Evolutionary conservation across 2,113 vertebrate genomes (phyloP), one percentile per base, ranked within the genome.

Genomic region (Calyptommatus sinebrachiatus): DNA sequence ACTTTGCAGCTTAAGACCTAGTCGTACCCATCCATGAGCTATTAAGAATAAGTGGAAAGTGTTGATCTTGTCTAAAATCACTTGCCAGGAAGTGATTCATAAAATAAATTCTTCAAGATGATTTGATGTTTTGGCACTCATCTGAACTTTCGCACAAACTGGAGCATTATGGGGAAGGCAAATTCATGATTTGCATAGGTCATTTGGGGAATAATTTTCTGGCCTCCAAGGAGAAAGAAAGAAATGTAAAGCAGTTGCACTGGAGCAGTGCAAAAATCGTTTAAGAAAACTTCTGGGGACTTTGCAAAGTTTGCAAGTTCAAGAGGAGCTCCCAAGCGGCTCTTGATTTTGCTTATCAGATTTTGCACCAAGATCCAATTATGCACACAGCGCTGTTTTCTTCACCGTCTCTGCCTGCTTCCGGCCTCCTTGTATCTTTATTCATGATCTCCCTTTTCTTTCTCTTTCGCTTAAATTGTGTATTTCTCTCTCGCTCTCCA

Each of bases 361-460:
- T 67, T 71, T 0, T 8, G 75, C 80, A 83, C 0, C 76, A 0
- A 80, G 87, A 88, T 88, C 88, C 90, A 86, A 91, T 91, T 91
- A 90, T 89, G 77, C 83, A 71, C 45, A 1, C 45, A 1, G 81
- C 22, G 31, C 73, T 68, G 0, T 60, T 63, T 65, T 86, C 83
- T n/a, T 1, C 7, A 31, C 67, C 75, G 0, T n/a, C 87, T 82
- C 74, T 0, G 2, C 41, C 3, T 28, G 14, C 74, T 0, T 1
- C 41, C 3, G 21, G 14, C 77, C 1, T 2, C 71, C 72, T 50
- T 84, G 88, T 90, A 91, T 91, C 90, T 88, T 82, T 29, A 60
- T 73, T 20, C 89, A 81, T 83, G 86, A 91, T 92, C 91, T 92
- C 80, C 85, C 88, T 86, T 83, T 86, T 61, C 87, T 90, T 91